Percentiles rank a stretch among this genome's conserved stretches.
These are phyloP conservation scores for Hypselothyrea guttata DNA, from an alignment of 2,888 invertebrate species.

Conservation along the genomic window DNA sequence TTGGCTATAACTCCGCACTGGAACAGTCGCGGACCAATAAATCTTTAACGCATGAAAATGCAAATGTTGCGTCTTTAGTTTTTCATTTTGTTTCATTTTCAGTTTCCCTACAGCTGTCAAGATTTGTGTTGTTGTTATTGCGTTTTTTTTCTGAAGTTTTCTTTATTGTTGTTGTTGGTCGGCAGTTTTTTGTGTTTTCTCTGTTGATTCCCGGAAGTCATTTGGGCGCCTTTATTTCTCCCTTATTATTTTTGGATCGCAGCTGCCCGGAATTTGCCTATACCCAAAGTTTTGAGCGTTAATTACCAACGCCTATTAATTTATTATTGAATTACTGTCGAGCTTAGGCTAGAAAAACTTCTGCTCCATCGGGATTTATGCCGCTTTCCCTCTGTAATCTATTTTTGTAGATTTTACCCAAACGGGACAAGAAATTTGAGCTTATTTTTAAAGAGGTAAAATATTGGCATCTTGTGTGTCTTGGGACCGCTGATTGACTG, in stretches of 20 bases:
- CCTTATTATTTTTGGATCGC: conserved; percentile 30
- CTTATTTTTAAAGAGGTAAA: conserved; percentile 24
- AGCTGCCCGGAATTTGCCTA: conserved; percentile 49
- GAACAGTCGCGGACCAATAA: conserved; percentile 58
- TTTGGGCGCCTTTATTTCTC: conserved; percentile 47
- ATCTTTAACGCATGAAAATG: conserved; percentile 63
- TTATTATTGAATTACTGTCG: conserved; percentile 59
- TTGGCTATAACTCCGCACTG: conserved; percentile 22
- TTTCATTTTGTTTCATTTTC: conserved; percentile 11
- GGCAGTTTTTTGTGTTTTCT: conserved; percentile 26
- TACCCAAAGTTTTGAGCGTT: conserved; percentile 16
- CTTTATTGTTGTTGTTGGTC: conserved; percentile 32
- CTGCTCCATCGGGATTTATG: conserved; percentile 42
- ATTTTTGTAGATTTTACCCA: conserved; percentile 40
- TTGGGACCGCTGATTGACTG: conserved; percentile 33
- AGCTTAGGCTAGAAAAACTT: not conserved
- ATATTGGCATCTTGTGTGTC: not conserved
- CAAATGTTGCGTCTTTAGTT: conserved; percentile 62
- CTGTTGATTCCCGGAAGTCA: conserved; percentile 66
- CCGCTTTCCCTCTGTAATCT: conserved; percentile 59
- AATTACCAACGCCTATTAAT: conserved; percentile 64
- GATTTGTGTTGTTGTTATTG: conserved; percentile 34
- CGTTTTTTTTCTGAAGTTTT: conserved; percentile 39
- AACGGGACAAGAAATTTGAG: conserved; percentile 20
- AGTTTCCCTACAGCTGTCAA: conserved; percentile 34